Evolutionary conservation across 2,888 invertebrate species (phyloP), one percentile per base, ranked within the genome.

Genomic region (Prenolepis imparis): DNA sequence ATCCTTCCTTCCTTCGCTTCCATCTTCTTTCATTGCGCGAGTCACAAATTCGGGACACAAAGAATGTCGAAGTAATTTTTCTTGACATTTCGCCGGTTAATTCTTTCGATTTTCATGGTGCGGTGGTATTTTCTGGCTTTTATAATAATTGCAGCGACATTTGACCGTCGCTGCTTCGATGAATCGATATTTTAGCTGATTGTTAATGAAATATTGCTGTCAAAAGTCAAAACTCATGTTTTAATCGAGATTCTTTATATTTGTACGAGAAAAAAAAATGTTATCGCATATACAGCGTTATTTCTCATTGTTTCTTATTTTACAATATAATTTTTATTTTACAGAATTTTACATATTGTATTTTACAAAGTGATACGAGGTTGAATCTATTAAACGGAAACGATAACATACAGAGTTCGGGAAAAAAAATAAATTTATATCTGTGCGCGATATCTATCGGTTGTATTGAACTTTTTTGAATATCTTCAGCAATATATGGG

Each of bases 401-500:
- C 72, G 72, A 80, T 77, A 72, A 80, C 48, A 68, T 52, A 11
- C 72, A 57, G 52, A 57, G 52, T 15, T 77, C 18, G 70, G 70
- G 15, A 36, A 72, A 80, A 55, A 78, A 68, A 67, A 78, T 57
- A 80, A 80, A 80, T 72, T 70, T 70, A 80, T 80, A 72, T 44
- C 59, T 32, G 57, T 39, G 32, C 57, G 24, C 59, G 78, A 57
- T 78, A 78, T 0, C 77, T 70, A 78, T 78, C 78, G 41, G 36
- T 78, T 57, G 32, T 32, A 72, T 72, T 32, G 78, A 72, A 72
- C 72, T 80, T 72, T 80, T 72, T 80, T 44, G 41, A 70, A 78
- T 78, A 80, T 80, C 78, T 80, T 72, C 78, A 72, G 32, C 78
- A 80, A 72, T 78, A 70, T 70, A 78, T 80, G 44, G 70, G 41